phyloP scores from a whole-genome alignment of 1,140 invertebrate genomes.

The Anadara kagoshimensis region DNA sequence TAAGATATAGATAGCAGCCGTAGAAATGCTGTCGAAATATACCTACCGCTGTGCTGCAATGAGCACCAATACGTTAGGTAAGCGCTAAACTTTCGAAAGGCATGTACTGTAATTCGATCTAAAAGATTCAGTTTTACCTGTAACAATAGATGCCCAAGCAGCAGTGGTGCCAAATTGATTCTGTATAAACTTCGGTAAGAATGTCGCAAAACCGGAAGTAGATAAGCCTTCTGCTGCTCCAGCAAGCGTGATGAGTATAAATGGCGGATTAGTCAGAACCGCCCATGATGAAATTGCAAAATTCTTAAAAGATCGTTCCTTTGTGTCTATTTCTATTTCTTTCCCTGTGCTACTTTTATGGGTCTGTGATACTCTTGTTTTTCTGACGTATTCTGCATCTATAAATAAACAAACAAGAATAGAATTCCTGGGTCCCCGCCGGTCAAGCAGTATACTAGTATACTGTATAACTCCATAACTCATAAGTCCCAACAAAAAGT shows the following conservation, averaged over 20 bases:
- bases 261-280: conserved; percentile 84
- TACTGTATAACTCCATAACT: too few relatives aligned
- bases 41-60: too few relatives aligned
- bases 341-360: conserved; percentile 70
- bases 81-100: too few relatives aligned
- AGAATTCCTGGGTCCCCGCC: too few relatives aligned
- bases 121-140: conserved; percentile 70
- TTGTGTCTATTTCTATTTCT: neutral
- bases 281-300: conserved; percentile 49
- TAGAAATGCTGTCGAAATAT: too few relatives aligned
- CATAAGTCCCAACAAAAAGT: too few relatives aligned
- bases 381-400: conserved; percentile 55
- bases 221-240: conserved; percentile 84
- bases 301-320: conserved; percentile 30
- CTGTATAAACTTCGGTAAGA: conserved; percentile 87
- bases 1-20: too few relatives aligned
- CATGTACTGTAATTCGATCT: too few relatives aligned
- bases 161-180: conserved; percentile 87
- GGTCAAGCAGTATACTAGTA: too few relatives aligned
- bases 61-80: too few relatives aligned
- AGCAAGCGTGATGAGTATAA: conserved; percentile 85
- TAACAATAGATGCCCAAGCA: conserved; percentile 83
- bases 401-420: conserved; percentile 3
- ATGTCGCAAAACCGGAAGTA: conserved; percentile 86
- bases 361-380: conserved; percentile 82